These are phyloP conservation scores for Atherinomorus stipes DNA, from an alignment of 2,113 vertebrate genomes.

Conservation along the genomic window DNA sequence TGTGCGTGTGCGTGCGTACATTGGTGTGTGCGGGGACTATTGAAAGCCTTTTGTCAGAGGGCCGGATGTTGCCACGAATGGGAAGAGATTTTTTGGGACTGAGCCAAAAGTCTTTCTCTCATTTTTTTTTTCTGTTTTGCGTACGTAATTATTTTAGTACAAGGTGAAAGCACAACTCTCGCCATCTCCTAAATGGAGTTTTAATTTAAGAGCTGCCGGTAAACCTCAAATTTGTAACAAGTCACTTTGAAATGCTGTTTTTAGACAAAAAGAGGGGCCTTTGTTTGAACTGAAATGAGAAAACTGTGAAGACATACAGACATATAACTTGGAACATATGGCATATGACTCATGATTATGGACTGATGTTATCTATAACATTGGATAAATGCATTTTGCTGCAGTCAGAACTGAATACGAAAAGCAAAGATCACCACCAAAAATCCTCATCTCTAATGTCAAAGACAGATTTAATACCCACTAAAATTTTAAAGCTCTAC, in stretches of 20 bases:
- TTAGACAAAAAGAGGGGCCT: too few species aligned
- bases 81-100: constrained; percentile 62
- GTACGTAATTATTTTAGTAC: constrained; percentile 29
- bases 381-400: neutral
- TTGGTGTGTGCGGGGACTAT: constrained; percentile 21
- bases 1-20: constrained; percentile 2
- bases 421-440: too few species aligned
- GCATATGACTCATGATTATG: neutral
- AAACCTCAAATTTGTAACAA: constrained; percentile 16
- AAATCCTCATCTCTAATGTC: neutral
- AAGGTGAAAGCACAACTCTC: constrained; percentile 5
- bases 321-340: too few species aligned
- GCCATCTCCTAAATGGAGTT: constrained; percentile 13
- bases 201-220: constrained; percentile 8
- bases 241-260: neutral
- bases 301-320: too few species aligned
- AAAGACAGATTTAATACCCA: neutral
- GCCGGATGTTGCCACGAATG: constrained; percentile 72
- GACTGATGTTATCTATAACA: neutral
- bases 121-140: constrained; percentile 3
- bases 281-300: too few species aligned
- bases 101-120: constrained; percentile 46
- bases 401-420: neutral
- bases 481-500: too few species aligned
- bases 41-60: constrained; percentile 72